Evolutionary conservation across 30 jellyfish, hydroid and myxozoan genomes (phyloP), one percentile per base, ranked within the genome.

Genomic region (Aurelia coerulea): DNA sequence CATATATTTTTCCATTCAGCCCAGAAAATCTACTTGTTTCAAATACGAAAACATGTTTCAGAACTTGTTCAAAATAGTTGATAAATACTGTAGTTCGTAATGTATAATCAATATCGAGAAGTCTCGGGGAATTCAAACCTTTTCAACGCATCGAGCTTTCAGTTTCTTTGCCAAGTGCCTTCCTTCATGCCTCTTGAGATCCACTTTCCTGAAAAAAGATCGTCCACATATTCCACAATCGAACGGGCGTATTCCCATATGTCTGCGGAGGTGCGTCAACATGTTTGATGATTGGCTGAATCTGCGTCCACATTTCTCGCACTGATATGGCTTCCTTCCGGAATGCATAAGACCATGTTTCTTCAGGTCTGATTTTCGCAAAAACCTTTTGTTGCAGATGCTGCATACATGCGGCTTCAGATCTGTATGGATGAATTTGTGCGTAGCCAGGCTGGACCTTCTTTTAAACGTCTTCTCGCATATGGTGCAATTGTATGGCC

Each of bases 271-370:
- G 81, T 86, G 96, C 78, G 96, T 86, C 86, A 86, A 77, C 96
- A 86, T 86, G 86, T 86, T 86, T 29, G 96, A 86, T 2, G 96
- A 86, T 86, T 86, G 96, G 90, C 89, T 86, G 86, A 86, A 86
- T 67, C 88, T 54, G 59, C 96, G 77, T 39, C 90, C 96, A 35
- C 96, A 86, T 60, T 73, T 68, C 83, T 86, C 83, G 90, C 96
- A 86, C 33, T 71, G 82, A 78, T 73, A 86, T 23, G 96, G 96
- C 86, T 77, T 86, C 86, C 68, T 77, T 56, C 96, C 96, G 74
- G 83, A 73, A 51, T 86, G 96, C 86, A 76, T 73, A 33, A 86
- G 77, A 33, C 86, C 83, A 42, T 86, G 96, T 70, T 86, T 86
- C 62, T 86, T 86, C 78, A 86, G 80, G 49, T 86, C 96, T 1